Percentiles rank a stretch among this genome's conserved stretches.
phyloP scores from a whole-genome alignment of 2,113 vertebrate genomes.

The Pterophyllum scalare region DNA sequence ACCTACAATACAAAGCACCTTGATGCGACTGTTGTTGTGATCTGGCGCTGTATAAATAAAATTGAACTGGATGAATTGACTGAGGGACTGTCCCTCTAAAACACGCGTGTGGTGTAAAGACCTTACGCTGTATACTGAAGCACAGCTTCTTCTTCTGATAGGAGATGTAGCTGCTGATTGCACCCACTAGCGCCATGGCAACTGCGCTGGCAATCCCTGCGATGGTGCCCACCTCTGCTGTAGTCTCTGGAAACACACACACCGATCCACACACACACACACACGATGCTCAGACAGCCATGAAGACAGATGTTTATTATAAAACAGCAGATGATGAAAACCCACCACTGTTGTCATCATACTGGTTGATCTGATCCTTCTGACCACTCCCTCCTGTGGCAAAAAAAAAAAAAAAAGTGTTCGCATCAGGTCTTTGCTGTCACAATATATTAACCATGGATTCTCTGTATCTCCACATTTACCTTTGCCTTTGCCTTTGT shows the following conservation, averaged over 20 bases:
- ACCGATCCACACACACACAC: too few species aligned
- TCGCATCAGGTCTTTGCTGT: not conserved
- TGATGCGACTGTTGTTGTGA: too few species aligned
- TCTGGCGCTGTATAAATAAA: too few species aligned
- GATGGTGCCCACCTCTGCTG: constrained; percentile 88
- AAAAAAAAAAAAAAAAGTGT: constrained; percentile 1
- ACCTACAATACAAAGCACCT: too few species aligned
- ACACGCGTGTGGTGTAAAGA: not conserved
- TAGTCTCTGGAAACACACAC: constrained; percentile 43
- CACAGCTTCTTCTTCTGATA: constrained; percentile 99
- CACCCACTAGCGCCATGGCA: constrained; percentile 89
- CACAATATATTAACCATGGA: not conserved
- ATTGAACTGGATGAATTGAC: too few species aligned
- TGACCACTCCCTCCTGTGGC: constrained; percentile 23
- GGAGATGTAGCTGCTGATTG: constrained; percentile 92
- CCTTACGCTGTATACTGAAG: constrained; percentile 93
- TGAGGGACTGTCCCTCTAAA: not conserved
- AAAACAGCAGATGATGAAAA: not conserved
- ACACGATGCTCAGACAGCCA: not conserved
- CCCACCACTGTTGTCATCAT: constrained; percentile 47
- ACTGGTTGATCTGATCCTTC: constrained; percentile 21
- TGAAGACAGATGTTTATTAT: not conserved
- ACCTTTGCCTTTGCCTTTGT: constrained; percentile 90
- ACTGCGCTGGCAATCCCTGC: constrained; percentile 91
- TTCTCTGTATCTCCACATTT: not conserved